Evolutionary conservation across 2,113 vertebrate genomes (phyloP).

Genomic region (Riparia riparia): DNA sequence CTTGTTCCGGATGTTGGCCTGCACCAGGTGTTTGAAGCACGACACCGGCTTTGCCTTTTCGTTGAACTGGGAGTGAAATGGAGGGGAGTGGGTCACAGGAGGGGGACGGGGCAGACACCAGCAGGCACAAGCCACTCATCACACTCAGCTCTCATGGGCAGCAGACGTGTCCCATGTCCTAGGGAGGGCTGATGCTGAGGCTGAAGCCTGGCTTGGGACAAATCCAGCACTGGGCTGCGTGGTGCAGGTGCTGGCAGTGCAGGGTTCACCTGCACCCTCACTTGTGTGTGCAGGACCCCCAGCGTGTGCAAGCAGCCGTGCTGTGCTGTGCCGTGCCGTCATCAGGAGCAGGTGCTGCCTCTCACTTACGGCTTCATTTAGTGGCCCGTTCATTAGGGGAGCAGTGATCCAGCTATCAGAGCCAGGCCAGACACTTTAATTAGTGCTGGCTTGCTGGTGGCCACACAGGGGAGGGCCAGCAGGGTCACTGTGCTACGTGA

Average conservation of each 20-base stretch:
- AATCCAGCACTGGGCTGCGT: background rate
- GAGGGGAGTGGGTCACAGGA: background rate
- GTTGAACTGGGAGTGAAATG: slow-evolving; percentile 84
- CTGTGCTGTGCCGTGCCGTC: background rate
- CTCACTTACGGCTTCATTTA: background rate
- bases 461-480: background rate
- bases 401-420: slow-evolving; percentile 7
- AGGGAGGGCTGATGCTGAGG: background rate
- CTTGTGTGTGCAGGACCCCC: background rate
- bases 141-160: fast-evolving
- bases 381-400: slow-evolving; percentile 20
- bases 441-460: background rate
- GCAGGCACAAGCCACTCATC: background rate
- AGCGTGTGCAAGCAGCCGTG: background rate
- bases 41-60: slow-evolving; percentile 93
- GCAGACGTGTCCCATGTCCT: background rate
- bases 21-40: slow-evolving; percentile 95
- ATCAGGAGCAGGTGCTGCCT: background rate
- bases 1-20: slow-evolving; percentile 97
- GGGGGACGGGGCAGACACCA: background rate
- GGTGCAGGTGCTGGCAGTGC: fast-evolving
- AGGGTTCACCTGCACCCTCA: fast-evolving
- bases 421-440: slow-evolving; percentile 53
- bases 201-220: background rate
- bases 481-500: background rate